Evolutionary conservation across 2,888 invertebrate species (phyloP).

Genomic region (Clepsis dumicolana): DNA sequence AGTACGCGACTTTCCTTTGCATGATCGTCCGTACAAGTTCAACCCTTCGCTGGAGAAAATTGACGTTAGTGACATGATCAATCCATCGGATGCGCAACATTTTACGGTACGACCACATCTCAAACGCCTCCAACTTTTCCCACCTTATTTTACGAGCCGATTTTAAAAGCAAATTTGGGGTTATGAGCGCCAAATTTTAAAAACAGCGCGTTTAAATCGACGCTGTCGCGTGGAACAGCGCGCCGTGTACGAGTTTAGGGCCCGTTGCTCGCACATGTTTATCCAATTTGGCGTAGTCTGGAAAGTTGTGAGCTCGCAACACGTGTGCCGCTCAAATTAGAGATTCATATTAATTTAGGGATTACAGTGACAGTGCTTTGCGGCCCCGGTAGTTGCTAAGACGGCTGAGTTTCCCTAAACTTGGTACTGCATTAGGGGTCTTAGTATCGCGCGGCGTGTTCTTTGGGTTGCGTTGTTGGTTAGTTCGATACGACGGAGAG

Average conservation of each 20-base stretch:
- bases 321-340: conserved; percentile 84
- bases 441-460: conserved; percentile 45
- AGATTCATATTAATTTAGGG: conserved; percentile 85
- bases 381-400: conserved; percentile 59
- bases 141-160: too few species aligned
- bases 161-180: too few species aligned
- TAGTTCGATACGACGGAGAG: too few species aligned
- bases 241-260: conserved; percentile 27
- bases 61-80: too few species aligned
- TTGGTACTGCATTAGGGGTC: conserved; percentile 55
- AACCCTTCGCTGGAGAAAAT: too few species aligned
- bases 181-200: not conserved
- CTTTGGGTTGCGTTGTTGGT: not conserved
- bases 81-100: too few species aligned
- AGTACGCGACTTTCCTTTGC: too few species aligned
- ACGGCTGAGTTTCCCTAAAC: conserved; percentile 60
- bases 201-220: not conserved
- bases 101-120: too few species aligned
- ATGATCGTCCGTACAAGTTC: too few species aligned
- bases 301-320: conserved; percentile 84
- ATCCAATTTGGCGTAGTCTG: conserved; percentile 85
- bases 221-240: conserved; percentile 7
- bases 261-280: conserved; percentile 73
- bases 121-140: too few species aligned
- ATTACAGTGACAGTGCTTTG: conserved; percentile 72